Percentiles rank a stretch among this genome's conserved stretches.
phyloP scores from a whole-genome alignment of 2,797 vertebrate genomes.

The Gouania willdenowi region DNA sequence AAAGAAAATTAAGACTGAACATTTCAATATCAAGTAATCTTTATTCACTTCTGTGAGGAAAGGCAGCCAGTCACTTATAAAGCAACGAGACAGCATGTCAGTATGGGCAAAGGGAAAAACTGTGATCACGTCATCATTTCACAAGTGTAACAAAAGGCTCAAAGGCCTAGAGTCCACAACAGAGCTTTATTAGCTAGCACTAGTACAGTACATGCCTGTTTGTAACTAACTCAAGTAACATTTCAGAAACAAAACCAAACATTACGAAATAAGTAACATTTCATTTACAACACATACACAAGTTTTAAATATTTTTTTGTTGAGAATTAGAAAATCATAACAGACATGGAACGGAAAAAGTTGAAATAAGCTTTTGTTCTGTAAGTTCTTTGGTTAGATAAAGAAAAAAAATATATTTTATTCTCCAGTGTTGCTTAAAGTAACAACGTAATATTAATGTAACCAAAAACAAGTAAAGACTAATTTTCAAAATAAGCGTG shows the following conservation, averaged over 20 bases:
- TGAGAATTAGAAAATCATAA: slow-evolving; percentile 23
- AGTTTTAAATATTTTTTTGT: slow-evolving; percentile 24
- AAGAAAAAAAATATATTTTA: no score
- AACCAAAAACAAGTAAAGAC: background rate
- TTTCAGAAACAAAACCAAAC: slow-evolving; percentile 17
- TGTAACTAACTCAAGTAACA: slow-evolving; percentile 14
- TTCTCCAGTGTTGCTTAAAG: no score
- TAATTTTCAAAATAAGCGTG: background rate
- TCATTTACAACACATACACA: slow-evolving; percentile 18
- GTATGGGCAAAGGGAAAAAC: slow-evolving; percentile 35
- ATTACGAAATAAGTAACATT: slow-evolving; percentile 27
- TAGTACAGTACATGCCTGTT: slow-evolving; percentile 1
- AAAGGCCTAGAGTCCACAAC: slow-evolving; percentile 5
- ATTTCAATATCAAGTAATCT: slow-evolving; percentile 19
- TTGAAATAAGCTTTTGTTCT: slow-evolving; percentile 17
- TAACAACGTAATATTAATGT: no score
- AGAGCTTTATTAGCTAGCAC: background rate
- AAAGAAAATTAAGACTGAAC: no score
- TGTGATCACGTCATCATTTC: slow-evolving; percentile 27
- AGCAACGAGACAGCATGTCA: slow-evolving; percentile 41
- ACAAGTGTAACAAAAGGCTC: slow-evolving; percentile 15
- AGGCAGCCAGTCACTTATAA: slow-evolving; percentile 41
- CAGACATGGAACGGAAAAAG: slow-evolving; percentile 13
- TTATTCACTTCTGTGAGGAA: slow-evolving; percentile 47
- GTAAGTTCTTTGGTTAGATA: slow-evolving; percentile 28